phyloP scores from a whole-genome alignment of 1,140 invertebrate genomes.

The Drosophila nikananu region DNA sequence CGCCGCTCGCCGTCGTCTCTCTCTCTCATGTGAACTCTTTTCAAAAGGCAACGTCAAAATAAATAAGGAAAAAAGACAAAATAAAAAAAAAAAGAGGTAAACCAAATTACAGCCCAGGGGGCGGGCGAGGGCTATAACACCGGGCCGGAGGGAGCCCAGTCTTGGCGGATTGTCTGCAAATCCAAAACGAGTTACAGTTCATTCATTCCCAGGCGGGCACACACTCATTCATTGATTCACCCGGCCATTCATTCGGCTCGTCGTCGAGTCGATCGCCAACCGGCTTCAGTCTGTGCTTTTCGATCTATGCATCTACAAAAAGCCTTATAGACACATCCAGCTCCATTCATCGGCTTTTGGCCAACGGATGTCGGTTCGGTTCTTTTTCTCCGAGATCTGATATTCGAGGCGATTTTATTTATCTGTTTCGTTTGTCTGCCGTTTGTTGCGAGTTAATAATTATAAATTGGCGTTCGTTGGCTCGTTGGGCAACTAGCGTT shows the following conservation, averaged over 20 bases:
- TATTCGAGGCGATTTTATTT: constrained; percentile 72
- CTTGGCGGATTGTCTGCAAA: constrained; percentile 73
- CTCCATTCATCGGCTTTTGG: constrained; percentile 52
- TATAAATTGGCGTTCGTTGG: constrained; percentile 76
- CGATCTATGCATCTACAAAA: background rate
- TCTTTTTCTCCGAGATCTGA: constrained; percentile 66
- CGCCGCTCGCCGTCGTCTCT: constrained; percentile 60
- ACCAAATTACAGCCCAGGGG: constrained; percentile 66
- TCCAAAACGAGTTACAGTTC: constrained; percentile 83
- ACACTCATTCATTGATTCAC: constrained; percentile 66
- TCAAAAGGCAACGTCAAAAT: constrained; percentile 55
- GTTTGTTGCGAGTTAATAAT: constrained; percentile 77
- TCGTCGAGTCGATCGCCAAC: constrained; percentile 45
- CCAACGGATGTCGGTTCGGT: constrained; percentile 76
- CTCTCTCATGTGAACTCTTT: constrained; percentile 79
- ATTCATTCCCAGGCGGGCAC: constrained; percentile 63
- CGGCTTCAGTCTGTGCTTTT: constrained; percentile 49
- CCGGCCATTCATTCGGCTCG: constrained; percentile 46
- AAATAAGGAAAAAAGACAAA: constrained; percentile 34
- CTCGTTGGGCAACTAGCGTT: constrained; percentile 36
- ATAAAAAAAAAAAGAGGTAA: constrained; percentile 61
- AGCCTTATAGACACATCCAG: constrained; percentile 1
- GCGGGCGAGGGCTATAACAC: constrained; percentile 1
- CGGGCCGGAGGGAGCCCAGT: constrained; percentile 14
- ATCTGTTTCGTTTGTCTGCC: constrained; percentile 69